Base-by-base conservation (phyloP, 2,113 vertebrate species). In the Zingel zingel region DNA sequence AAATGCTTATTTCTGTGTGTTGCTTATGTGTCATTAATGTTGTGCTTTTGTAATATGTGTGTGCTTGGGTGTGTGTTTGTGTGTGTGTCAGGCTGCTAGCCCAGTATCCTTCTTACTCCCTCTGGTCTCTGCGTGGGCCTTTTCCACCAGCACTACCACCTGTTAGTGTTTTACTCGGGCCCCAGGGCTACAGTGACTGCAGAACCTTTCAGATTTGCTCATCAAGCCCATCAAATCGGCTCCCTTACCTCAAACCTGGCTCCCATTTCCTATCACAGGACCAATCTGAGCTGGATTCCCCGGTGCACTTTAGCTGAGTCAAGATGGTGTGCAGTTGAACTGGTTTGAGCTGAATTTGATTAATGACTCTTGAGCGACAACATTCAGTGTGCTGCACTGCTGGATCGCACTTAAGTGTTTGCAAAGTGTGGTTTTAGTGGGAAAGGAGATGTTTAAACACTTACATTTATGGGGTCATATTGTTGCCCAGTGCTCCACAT, bases 141-240 rank as follows among this genome's bases (percentile, higher is more conserved):
- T 89, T 93, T 92, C 89, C 81, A 91, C 88, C 88, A 91, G 81
- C 79, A 65, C 77, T 81, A 81, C 86, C 93, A 94, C 92, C 93
- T 94, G 93, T 94, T 93, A 92, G 91, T 92, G 87, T 93, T 94
- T 94, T 95, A 92, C 85, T 93, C 80, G n/a, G 86, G 83, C 90
- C 92, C 84, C 77, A 70, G 80, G 91, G 90, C 89, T 86, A 90
- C 88, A 84, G 71, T 88, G 91, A 85, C 86, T 92, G 77, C 83
- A 93, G 79, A 92, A 84, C 82, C 82, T 83, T 93, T 89, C 90
- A 94, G 85, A 90, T 92, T 93, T 93, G 82, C 92, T 93, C 92
- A 92, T 94, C 91, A 86, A 82, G 84, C 81, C 84, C 86, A 86
- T 90, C 89, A 84, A 88, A 92, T 91, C 67, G 64, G 68, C 82